These are phyloP conservation scores for Pristis pectinata DNA, from an alignment of 2,797 vertebrate species.

Conservation along the genomic window DNA sequence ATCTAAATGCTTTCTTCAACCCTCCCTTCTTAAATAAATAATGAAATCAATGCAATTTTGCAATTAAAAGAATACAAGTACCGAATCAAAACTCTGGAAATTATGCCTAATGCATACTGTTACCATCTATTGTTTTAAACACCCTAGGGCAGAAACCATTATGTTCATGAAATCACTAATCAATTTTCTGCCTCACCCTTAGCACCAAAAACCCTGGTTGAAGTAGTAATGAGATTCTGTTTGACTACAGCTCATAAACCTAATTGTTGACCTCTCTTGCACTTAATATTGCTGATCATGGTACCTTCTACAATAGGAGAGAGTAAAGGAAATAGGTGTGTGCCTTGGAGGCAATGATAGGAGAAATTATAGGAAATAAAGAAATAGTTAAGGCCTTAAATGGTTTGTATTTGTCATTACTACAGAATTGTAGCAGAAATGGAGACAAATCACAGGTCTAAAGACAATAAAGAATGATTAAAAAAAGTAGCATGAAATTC, in stretches of 20 bases:
- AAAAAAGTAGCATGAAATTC: no score
- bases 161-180: not conserved
- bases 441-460: no score
- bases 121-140: not conserved
- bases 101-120: not conserved
- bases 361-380: no score
- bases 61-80: not conserved
- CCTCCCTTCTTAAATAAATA: not conserved
- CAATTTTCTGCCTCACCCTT: not conserved
- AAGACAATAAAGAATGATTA: no score
- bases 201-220: not conserved
- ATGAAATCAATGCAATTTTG: not conserved
- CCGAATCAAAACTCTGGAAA: not conserved
- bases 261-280: not conserved
- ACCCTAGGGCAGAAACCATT: not conserved
- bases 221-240: not conserved
- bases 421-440: no score
- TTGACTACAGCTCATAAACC: not conserved
- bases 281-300: not conserved
- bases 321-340: no score
- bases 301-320: not conserved
- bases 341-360: no score
- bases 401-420: no score
- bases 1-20: not conserved
- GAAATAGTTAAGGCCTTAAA: no score